Conservation (phyloP, 2,113 vertebrate species). For the Coptodon rendalli region DNA sequence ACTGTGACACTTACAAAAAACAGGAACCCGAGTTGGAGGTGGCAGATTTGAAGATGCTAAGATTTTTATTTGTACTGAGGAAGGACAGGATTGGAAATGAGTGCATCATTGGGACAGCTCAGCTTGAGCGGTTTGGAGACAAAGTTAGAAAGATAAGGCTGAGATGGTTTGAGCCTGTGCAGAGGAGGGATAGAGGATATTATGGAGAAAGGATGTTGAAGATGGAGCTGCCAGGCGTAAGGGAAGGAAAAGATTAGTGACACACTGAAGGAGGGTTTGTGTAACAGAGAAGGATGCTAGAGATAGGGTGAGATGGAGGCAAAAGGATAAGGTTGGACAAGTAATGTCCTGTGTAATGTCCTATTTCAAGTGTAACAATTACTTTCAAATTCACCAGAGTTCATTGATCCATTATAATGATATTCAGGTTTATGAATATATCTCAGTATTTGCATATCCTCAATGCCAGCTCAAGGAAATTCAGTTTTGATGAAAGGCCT, state of each 20-base stretch:
- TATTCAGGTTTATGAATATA: background rate
- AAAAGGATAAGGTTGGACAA: background rate
- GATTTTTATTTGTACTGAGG: background rate
- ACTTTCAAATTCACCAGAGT: background rate
- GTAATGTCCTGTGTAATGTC: background rate
- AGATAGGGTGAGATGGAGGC: background rate
- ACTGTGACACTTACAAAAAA: background rate
- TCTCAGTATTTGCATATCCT: background rate
- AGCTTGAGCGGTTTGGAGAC: background rate
- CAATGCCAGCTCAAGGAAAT: background rate
- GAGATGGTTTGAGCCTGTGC: background rate
- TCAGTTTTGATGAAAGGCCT: background rate
- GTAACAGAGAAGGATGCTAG: background rate
- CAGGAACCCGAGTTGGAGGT: background rate
- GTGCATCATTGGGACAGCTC: background rate
- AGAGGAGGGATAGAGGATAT: background rate
- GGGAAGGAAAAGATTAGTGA: background rate
- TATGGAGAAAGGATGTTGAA: background rate
- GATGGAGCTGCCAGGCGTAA: background rate
- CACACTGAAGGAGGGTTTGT: background rate
- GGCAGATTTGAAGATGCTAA: background rate
- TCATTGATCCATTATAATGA: background rate
- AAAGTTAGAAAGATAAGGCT: background rate
- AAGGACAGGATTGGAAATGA: background rate
- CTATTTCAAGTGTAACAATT: background rate